Conservation (phyloP, 53 echinoderm and acorn worm genomes). For the Glandiceps talaboti region DNA sequence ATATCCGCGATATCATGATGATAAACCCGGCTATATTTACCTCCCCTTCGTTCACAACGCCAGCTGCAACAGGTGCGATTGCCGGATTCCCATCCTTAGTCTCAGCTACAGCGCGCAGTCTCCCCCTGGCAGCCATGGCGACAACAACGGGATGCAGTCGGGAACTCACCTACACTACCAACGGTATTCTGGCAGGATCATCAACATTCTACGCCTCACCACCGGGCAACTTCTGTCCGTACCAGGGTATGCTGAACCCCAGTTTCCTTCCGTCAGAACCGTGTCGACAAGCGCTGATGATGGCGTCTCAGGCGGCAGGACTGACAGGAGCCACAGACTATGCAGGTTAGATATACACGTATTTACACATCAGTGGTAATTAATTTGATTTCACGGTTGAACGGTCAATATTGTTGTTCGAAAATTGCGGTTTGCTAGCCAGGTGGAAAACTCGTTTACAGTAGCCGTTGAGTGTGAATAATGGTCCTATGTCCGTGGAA, state of each 20-base stretch:
- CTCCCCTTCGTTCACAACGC: background rate
- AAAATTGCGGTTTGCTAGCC: background rate
- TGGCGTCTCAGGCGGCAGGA: constrained; percentile 27
- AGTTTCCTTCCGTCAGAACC: background rate
- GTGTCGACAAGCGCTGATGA: constrained; percentile 22
- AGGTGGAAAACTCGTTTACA: too few species aligned
- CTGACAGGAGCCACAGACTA: constrained; percentile 11
- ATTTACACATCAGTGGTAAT: background rate
- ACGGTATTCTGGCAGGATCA: background rate
- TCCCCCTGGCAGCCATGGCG: background rate
- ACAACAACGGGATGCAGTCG: background rate
- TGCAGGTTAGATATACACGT: constrained; percentile 12
- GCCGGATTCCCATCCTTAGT: background rate
- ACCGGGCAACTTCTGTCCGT: background rate
- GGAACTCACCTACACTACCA: background rate
- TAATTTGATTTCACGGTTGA: background rate
- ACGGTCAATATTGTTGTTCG: background rate
- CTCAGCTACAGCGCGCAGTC: background rate
- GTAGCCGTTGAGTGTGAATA: background rate
- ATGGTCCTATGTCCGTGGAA: too few species aligned
- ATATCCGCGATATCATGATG: too few species aligned
- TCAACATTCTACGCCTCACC: background rate
- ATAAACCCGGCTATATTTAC: background rate
- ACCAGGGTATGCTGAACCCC: background rate
- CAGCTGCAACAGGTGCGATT: background rate